phyloP scores from a whole-genome alignment of 2,797 vertebrate genomes.

The Rhodeus uyekii region DNA sequence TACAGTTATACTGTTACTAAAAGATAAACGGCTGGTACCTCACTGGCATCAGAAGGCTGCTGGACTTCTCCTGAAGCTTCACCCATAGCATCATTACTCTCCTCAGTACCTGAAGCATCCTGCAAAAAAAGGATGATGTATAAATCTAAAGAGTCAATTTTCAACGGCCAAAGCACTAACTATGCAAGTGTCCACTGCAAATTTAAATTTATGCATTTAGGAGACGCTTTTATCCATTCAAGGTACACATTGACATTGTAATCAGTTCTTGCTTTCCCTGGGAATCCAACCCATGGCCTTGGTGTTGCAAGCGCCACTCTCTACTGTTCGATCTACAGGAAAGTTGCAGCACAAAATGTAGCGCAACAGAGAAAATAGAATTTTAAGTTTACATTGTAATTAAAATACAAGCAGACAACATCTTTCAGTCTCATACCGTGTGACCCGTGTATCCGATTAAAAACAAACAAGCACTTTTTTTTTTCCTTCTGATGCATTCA shows the following conservation, averaged over 20 bases:
- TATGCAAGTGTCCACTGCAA: not conserved
- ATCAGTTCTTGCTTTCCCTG: too few species aligned
- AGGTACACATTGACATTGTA: too few species aligned
- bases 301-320: too few species aligned
- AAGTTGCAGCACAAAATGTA: too few species aligned
- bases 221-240: too few species aligned
- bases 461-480: not conserved
- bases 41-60: slow-evolving; percentile 81
- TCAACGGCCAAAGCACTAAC: not conserved
- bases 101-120: slow-evolving; percentile 82
- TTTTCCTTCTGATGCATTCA: not conserved
- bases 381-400: not conserved
- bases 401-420: not conserved
- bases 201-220: too few species aligned
- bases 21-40: slow-evolving; percentile 67
- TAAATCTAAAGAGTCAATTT: not conserved
- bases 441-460: not conserved
- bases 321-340: too few species aligned
- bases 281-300: too few species aligned
- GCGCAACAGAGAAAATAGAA: too few species aligned
- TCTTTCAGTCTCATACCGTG: not conserved
- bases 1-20: not conserved
- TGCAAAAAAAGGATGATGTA: slow-evolving; percentile 53
- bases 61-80: slow-evolving; percentile 76
- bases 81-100: slow-evolving; percentile 78